These are phyloP conservation scores for Pollenia angustigena DNA, from an alignment of 2,888 invertebrate species.

Conservation along the genomic window DNA sequence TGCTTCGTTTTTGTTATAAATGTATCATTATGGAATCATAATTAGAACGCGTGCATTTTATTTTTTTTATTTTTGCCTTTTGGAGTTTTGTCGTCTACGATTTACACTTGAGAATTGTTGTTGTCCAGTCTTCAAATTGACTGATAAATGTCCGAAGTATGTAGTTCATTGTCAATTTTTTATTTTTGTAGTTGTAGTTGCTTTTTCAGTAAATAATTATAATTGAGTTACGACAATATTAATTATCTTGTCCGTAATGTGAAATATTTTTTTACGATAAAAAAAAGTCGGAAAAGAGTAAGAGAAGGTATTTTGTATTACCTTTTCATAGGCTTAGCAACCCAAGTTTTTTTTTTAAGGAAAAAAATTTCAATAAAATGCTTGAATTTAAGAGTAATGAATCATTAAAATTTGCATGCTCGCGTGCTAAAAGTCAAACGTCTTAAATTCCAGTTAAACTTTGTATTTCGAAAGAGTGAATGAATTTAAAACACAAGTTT, in stretches of 20 bases:
- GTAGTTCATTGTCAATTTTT: background rate
- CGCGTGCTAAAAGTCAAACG: no score
- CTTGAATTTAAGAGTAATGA: no score
- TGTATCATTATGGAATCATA: slow-evolving; percentile 47
- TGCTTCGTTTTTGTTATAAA: slow-evolving; percentile 1
- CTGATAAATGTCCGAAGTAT: slow-evolving; percentile 58
- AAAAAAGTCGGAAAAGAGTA: no score
- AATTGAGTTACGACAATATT: slow-evolving; percentile 53
- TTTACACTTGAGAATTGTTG: slow-evolving; percentile 25
- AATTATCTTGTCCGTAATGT: slow-evolving; percentile 35
- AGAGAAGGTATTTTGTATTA: background rate
- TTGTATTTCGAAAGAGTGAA: no score
- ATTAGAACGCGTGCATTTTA: slow-evolving; percentile 55
- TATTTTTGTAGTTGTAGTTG: background rate
- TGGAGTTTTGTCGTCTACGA: background rate
- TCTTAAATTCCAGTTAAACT: no score
- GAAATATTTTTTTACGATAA: background rate
- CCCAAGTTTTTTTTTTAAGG: background rate
- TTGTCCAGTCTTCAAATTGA: slow-evolving; percentile 34
- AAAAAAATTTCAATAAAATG: no score
- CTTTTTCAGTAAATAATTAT: slow-evolving; percentile 41
- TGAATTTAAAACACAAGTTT: no score
- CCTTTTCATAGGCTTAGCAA: slow-evolving; percentile 22
- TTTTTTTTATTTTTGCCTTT: slow-evolving; percentile 16
- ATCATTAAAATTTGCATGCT: no score